These are phyloP conservation scores for Meghimatium bilineatum DNA, from an alignment of 2,888 invertebrate species.

Conservation along the genomic window DNA sequence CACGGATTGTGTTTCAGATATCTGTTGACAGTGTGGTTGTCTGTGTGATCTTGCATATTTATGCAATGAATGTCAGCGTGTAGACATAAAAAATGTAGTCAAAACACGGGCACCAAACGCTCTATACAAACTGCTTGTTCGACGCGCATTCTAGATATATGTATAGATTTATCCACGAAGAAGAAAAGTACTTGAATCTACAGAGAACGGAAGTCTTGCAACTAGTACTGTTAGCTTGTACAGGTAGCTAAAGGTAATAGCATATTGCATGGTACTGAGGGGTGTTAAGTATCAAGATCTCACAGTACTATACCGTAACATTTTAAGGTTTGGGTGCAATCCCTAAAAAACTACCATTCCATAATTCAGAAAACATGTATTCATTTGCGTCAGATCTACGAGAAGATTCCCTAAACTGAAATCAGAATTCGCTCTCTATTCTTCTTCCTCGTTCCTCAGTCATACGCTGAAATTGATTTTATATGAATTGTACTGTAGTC, in stretches of 20 bases:
- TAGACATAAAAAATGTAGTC: background rate
- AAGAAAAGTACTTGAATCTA: background rate
- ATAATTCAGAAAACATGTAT: too few species aligned
- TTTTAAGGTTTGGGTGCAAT: too few species aligned
- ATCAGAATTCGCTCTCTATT: too few species aligned
- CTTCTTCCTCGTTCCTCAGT: too few species aligned
- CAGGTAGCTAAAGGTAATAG: background rate
- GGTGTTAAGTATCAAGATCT: too few species aligned
- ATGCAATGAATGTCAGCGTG: background rate
- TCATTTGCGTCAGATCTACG: too few species aligned
- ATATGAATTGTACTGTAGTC: too few species aligned
- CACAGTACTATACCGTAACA: too few species aligned
- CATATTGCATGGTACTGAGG: background rate
- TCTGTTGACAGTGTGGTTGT: background rate
- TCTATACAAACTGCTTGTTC: background rate
- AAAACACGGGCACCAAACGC: background rate
- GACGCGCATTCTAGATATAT: background rate
- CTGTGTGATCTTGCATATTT: constrained; percentile 4
- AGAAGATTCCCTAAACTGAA: too few species aligned
- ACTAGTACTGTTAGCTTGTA: background rate
- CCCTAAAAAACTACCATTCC: too few species aligned
- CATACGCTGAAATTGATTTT: too few species aligned
- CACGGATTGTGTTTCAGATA: background rate
- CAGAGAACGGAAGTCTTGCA: background rate
- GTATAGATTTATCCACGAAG: background rate